Conservation (phyloP, 2,113 vertebrate genomes). For the Kryptolebias marmoratus region DNA sequence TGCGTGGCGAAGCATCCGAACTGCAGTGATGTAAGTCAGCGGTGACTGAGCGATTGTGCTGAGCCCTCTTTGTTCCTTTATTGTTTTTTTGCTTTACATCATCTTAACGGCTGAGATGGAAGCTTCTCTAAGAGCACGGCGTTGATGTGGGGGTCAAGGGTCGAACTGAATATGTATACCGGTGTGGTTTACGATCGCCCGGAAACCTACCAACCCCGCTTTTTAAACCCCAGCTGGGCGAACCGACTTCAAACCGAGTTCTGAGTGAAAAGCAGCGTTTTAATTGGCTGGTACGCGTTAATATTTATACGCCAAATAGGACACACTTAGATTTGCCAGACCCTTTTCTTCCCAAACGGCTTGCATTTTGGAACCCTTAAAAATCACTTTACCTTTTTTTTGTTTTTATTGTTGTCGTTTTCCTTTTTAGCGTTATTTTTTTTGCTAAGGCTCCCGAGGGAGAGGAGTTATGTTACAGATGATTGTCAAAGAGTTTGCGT, state of each 20-base stretch:
- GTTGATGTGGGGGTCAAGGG: conserved; percentile 22
- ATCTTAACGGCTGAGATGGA: conserved; percentile 3
- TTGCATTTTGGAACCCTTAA: conserved; percentile 4
- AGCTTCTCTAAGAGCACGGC: conserved; percentile 4
- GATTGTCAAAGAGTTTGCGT: conserved; percentile 53
- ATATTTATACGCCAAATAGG: not conserved
- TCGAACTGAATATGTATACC: conserved; percentile 55
- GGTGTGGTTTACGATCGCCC: conserved; percentile 43
- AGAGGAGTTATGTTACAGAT: conserved; percentile 48
- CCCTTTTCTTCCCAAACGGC: not conserved
- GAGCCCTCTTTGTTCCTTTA: conserved; percentile 15
- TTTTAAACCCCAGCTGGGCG: too few species aligned
- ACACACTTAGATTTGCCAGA: not conserved
- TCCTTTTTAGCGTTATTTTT: not conserved
- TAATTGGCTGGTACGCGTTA: not conserved
- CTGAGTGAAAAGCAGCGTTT: not conserved
- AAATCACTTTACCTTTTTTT: conserved; percentile 17
- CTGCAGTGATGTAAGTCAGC: conserved; percentile 19
- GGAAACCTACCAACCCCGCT: conserved; percentile 16
- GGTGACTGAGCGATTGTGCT: conserved; percentile 38
- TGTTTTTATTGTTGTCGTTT: conserved; percentile 8
- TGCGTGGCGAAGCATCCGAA: conserved; percentile 28
- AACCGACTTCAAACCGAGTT: not conserved
- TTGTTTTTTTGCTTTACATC: conserved; percentile 18
- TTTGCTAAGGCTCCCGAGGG: conserved; percentile 42